Evolutionary conservation across 2,888 invertebrate species (phyloP).

Genomic region (Conomelus anceps): DNA sequence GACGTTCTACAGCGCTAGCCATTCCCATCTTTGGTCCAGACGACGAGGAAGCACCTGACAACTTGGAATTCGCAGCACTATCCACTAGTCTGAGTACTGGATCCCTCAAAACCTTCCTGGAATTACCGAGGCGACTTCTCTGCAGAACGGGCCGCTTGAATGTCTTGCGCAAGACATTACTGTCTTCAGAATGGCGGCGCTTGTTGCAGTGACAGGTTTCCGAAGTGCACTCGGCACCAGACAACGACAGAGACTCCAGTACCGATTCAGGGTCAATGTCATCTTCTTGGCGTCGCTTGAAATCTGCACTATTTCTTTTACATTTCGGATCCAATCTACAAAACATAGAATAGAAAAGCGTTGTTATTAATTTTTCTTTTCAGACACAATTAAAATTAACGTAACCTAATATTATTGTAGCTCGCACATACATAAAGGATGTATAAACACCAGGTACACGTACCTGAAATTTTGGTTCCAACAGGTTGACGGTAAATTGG

Average conservation of each 20-base stretch:
- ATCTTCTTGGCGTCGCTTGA: not conserved
- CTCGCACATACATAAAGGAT: too few relatives aligned
- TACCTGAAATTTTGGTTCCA: too few relatives aligned
- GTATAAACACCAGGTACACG: too few relatives aligned
- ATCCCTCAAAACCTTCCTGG: constrained; percentile 23
- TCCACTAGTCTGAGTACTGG: constrained; percentile 27
- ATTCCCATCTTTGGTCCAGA: not conserved
- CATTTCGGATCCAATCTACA: not conserved
- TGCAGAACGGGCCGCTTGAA: constrained; percentile 28
- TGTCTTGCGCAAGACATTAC: constrained; percentile 18
- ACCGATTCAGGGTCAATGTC: constrained; percentile 27
- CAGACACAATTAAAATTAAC: too few relatives aligned
- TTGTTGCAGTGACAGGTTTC: constrained; percentile 35
- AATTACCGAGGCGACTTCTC: constrained; percentile 25
- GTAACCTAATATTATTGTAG: too few relatives aligned
- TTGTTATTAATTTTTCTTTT: too few relatives aligned
- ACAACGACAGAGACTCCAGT: constrained; percentile 31
- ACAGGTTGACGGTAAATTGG: too few relatives aligned
- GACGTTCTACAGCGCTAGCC: not conserved
- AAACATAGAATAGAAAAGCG: not conserved
- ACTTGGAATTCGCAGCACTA: not conserved
- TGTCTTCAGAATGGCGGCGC: constrained; percentile 20
- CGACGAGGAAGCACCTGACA: not conserved
- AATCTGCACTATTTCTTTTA: not conserved
- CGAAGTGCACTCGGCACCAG: constrained; percentile 34